Evolutionary conservation across 2,888 invertebrate species (phyloP).

Genomic region (Eupithecia abbreviata): DNA sequence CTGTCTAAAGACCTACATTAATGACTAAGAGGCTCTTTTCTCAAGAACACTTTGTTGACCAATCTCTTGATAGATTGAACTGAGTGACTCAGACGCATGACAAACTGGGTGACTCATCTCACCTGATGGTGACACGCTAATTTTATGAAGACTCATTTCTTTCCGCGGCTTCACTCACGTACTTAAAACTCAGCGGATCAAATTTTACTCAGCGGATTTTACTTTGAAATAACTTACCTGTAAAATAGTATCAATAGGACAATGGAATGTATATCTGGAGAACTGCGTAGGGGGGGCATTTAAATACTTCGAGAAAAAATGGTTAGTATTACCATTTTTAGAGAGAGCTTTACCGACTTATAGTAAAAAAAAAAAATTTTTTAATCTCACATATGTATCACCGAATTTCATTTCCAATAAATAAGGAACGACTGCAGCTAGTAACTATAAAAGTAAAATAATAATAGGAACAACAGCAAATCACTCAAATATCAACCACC

Average conservation of each 20-base stretch:
- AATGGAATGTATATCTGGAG: neutral
- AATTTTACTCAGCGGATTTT: neutral
- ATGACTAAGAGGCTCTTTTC: conserved; percentile 39
- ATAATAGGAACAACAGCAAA: neutral
- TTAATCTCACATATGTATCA: neutral
- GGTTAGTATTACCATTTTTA: neutral
- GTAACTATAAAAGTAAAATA: neutral
- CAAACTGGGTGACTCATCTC: conserved; percentile 40
- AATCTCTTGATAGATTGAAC: conserved; percentile 33
- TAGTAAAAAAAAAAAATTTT: neutral
- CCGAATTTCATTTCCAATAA: neutral
- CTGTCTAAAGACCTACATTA: conserved; percentile 9
- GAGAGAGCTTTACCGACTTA: neutral
- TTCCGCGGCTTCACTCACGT: neutral
- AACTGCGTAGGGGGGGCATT: too few relatives aligned
- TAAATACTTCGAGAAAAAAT: too few relatives aligned
- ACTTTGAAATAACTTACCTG: neutral
- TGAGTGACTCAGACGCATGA: conserved; percentile 45
- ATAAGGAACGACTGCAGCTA: neutral
- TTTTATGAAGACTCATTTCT: neutral
- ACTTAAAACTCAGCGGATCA: neutral
- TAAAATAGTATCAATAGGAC: too few relatives aligned
- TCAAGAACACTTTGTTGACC: conserved; percentile 44
- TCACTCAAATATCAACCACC: neutral
- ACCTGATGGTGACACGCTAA: conserved; percentile 20